Conservation (phyloP, 2,113 vertebrate species). For the Paratilapia polleni region DNA sequence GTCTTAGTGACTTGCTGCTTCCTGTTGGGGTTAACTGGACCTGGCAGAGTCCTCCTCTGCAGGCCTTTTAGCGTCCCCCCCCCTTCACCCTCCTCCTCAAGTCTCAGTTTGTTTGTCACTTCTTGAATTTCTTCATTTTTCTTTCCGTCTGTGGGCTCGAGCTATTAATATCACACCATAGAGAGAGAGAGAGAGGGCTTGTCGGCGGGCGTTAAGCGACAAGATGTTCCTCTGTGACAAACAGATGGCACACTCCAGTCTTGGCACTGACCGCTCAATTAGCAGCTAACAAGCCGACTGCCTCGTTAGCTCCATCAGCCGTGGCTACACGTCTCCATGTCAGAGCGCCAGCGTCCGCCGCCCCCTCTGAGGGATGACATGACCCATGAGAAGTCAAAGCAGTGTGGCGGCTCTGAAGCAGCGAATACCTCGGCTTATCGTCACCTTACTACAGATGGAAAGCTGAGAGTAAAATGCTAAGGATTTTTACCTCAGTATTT, state of each 20-base stretch:
- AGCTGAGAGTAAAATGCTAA: not conserved
- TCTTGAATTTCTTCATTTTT: slow-evolving; percentile 26
- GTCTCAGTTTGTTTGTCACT: slow-evolving; percentile 32
- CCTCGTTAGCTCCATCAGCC: slow-evolving; percentile 69
- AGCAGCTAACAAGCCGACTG: slow-evolving; percentile 80
- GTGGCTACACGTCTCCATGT: slow-evolving; percentile 29
- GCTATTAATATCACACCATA: slow-evolving; percentile 82
- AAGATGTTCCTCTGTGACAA: slow-evolving; percentile 83
- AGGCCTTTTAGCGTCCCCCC: slow-evolving; percentile 38
- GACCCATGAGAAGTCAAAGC: slow-evolving; percentile 45
- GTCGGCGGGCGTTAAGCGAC: slow-evolving; percentile 70
- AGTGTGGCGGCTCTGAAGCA: slow-evolving; percentile 5
- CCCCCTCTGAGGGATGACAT: slow-evolving; percentile 31
- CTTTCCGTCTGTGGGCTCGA: slow-evolving; percentile 62
- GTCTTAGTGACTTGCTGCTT: slow-evolving; percentile 11
- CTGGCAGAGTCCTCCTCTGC: slow-evolving; percentile 51
- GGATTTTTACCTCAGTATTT: not conserved
- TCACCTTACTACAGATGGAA: slow-evolving; percentile 24
- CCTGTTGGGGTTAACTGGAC: slow-evolving; percentile 42
- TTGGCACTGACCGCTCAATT: slow-evolving; percentile 83
- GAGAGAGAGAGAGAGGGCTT: slow-evolving; percentile 55
- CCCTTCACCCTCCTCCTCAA: not conserved
- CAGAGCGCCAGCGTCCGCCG: slow-evolving; percentile 24
- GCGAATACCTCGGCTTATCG: slow-evolving; percentile 6
- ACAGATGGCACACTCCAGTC: slow-evolving; percentile 83